phyloP scores from a whole-genome alignment of 2,888 invertebrate species.

The Drosophila algonquin region DNA sequence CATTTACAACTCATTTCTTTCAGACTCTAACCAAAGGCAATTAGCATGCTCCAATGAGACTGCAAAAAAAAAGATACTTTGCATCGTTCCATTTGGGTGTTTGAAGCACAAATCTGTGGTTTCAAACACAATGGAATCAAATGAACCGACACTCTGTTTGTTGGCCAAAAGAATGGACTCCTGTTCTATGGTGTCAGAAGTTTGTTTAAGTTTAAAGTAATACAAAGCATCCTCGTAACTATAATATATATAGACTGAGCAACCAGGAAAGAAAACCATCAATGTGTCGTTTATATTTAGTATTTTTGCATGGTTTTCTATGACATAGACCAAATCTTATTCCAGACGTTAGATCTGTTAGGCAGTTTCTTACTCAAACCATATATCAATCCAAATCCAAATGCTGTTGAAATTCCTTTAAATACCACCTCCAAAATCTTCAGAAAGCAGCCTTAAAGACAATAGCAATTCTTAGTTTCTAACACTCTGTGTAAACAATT shows the following conservation, averaged over 20 bases:
- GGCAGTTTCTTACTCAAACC: neutral
- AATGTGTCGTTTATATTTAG: too few species aligned
- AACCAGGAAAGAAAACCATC: too few species aligned
- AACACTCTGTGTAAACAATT: conserved; percentile 46
- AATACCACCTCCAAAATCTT: conserved; percentile 48
- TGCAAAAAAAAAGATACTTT: conserved; percentile 41
- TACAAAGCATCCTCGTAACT: neutral
- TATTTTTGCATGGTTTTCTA: too few species aligned
- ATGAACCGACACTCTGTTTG: conserved; percentile 35
- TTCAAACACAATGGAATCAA: conserved; percentile 40
- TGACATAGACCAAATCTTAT: too few species aligned
- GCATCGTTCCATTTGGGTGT: conserved; percentile 35
- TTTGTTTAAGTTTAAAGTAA: neutral
- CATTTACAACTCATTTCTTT: conserved; percentile 78
- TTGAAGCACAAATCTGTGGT: conserved; percentile 54
- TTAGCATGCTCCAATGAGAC: conserved; percentile 68
- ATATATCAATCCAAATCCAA: conserved; percentile 39
- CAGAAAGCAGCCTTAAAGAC: conserved; percentile 35
- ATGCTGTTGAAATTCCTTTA: conserved; percentile 42
- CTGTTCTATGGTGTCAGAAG: too few species aligned
- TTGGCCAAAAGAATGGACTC: neutral
- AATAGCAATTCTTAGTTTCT: conserved; percentile 35
- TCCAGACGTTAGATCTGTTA: too few species aligned
- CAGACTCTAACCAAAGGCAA: conserved; percentile 65
- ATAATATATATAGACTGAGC: neutral